Evolutionary conservation across 2,888 invertebrate species (phyloP), one percentile per base, ranked within the genome.

Genomic region (Candidula unifasciata): DNA sequence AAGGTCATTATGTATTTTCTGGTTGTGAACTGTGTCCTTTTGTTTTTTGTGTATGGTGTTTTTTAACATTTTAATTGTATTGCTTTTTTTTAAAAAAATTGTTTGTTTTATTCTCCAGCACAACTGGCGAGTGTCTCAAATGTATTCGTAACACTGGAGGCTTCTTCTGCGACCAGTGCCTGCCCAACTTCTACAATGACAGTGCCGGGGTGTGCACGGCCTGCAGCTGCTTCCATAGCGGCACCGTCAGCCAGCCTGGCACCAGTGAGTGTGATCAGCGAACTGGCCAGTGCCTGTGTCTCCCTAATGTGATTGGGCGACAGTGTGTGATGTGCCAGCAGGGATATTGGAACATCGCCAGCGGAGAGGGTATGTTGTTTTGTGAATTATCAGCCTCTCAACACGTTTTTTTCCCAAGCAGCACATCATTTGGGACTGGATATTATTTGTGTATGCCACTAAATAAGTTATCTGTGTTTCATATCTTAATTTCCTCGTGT

Each of bases 81-180:
- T 44, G 8, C 44, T 44, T 44, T 10, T 44, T 44, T 44, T 44
- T 44, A n/a, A n/a, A n/a, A n/a, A n/a, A n/a, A n/a, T n/a, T n/a
- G n/a, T n/a, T n/a, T n/a, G n/a, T n/a, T n/a, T n/a, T n/a, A n/a
- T n/a, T 33, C 57, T 80, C 2, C 88, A 94, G 97, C n/a, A 97
- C 96, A 0, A 97, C 97, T 6, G 99, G 99, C 30, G 97, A 97
- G 92, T 99, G 99, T 94, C 94, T 98, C 73, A 99, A 99, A 94
- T 99, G 99, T 94, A 97, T 99, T 88, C 97, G 97, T 94, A 98
- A 98, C 91, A 99, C 99, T 0, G 97, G 96, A 69, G 99, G 99
- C 0, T 95, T 95, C 69, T 96, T 96, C 92, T 99, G 99, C 93
- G 98, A 99, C 89, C 96, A 96, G 90, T 99, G 99, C 94, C 94